A percentile compares a stretch with the other conserved stretches of the same genome.
Conservation (phyloP, 2,113 vertebrate genomes). For the Regulus satrapa region DNA sequence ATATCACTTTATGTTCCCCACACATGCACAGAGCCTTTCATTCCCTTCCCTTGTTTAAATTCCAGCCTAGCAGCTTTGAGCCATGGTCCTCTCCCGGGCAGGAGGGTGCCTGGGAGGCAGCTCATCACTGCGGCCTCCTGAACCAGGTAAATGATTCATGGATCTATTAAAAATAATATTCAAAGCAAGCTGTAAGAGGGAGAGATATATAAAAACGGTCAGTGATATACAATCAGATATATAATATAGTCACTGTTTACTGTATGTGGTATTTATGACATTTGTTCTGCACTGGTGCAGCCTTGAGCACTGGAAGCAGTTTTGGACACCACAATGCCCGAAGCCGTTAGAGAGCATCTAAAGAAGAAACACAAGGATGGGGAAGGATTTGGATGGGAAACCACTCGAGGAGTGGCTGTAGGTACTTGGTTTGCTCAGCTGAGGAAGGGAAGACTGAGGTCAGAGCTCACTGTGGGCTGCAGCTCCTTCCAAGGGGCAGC, state of each 20-base stretch:
- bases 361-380: rapidly evolving
- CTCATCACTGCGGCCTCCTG: neutral
- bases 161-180: neutral
- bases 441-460: neutral
- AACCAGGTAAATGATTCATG: neutral
- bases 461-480: neutral
- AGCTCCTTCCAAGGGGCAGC: neutral
- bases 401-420: neutral
- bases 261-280: neutral
- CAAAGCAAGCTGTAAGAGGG: neutral
- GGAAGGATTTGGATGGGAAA: neutral
- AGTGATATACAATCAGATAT: too few relatives aligned
- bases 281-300: neutral
- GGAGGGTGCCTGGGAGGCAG: neutral
- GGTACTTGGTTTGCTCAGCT: neutral
- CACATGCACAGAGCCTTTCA: neutral
- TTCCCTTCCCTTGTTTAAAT: neutral
- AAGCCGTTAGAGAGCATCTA: neutral
- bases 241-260: too few relatives aligned
- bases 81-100: neutral
- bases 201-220: neutral
- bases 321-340: neutral
- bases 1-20: neutral
- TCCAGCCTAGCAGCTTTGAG: neutral
- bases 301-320: too few relatives aligned